Evolutionary conservation across 2,888 invertebrate species (phyloP).

Genomic region (Nomada fabriciana): DNA sequence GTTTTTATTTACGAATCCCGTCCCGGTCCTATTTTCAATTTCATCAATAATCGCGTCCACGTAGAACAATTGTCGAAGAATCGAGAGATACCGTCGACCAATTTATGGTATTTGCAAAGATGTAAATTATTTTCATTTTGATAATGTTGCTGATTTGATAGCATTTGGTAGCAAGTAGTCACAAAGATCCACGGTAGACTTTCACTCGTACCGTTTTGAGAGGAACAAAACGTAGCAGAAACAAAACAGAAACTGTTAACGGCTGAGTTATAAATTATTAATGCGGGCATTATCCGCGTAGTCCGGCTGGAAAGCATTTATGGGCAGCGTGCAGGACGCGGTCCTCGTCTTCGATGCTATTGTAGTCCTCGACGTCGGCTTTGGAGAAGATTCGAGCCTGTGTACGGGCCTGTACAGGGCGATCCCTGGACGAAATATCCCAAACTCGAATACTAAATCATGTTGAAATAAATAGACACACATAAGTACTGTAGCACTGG

Average conservation of each 20-base stretch:
- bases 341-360: slow-evolving; percentile 42
- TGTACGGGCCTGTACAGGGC: slow-evolving; percentile 23
- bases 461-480: too few relatives aligned
- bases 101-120: too few relatives aligned
- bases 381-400: slow-evolving; percentile 50
- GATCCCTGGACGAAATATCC: not conserved
- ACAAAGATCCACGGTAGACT: slow-evolving; percentile 19
- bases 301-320: slow-evolving; percentile 62
- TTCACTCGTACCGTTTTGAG: slow-evolving; percentile 3
- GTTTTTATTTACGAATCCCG: too few relatives aligned
- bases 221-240: slow-evolving; percentile 50
- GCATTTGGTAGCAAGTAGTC: too few relatives aligned
- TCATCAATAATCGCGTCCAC: too few relatives aligned
- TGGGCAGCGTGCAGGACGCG: slow-evolving; percentile 55
- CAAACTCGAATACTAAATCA: too few relatives aligned
- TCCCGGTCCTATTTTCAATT: too few relatives aligned
- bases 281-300: slow-evolving; percentile 76
- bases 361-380: slow-evolving; percentile 52
- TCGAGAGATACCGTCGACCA: too few relatives aligned
- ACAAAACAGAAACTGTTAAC: slow-evolving; percentile 67
- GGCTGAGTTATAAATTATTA: slow-evolving; percentile 79
- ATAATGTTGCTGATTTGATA: too few relatives aligned
- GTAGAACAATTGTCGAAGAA: too few relatives aligned
- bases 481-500: too few relatives aligned
- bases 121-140: too few relatives aligned